A percentile compares a stretch with the other conserved stretches of the same genome.
phyloP scores from a whole-genome alignment of 2,888 invertebrate species.

The Morpho helenor region DNA sequence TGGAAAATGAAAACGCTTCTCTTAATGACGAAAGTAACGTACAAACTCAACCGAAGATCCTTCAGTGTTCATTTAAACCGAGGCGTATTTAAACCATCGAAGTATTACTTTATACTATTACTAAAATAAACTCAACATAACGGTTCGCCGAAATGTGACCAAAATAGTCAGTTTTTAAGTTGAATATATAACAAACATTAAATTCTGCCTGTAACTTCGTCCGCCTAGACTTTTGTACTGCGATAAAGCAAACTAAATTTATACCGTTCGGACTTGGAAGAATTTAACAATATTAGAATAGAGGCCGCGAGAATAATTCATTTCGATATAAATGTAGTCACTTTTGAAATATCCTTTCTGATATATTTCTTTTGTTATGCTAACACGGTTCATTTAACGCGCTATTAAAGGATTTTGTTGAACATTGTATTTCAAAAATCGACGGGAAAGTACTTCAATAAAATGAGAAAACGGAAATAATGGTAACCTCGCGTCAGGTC shows the following conservation, averaged over 20 bases:
- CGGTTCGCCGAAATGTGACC: slow-evolving; percentile 37
- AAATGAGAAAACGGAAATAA: slow-evolving; percentile 47
- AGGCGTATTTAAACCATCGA: slow-evolving; percentile 42
- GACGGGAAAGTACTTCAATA: slow-evolving; percentile 63
- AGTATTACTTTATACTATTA: slow-evolving; percentile 47
- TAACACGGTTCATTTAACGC: slow-evolving; percentile 75
- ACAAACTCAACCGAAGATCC: slow-evolving; percentile 30
- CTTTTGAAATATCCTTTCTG: slow-evolving; percentile 68
- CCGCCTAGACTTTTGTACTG: too few relatives aligned
- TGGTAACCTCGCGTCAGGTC: slow-evolving; percentile 35
- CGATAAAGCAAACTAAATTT: too few relatives aligned
- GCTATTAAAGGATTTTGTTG: slow-evolving; percentile 77
- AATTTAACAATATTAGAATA: too few relatives aligned
- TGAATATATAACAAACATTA: slow-evolving; percentile 14
- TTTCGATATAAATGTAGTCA: slow-evolving; percentile 61
- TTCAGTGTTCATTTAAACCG: slow-evolving; percentile 34
- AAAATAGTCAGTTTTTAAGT: slow-evolving; percentile 32
- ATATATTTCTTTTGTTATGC: slow-evolving; percentile 76
- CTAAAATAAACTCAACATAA: slow-evolving; percentile 41
- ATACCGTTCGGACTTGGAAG: too few relatives aligned
- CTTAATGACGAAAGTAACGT: slow-evolving; percentile 24
- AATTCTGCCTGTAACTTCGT: background rate
- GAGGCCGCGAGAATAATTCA: too few relatives aligned
- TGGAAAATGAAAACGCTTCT: slow-evolving; percentile 25
- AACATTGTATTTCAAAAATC: slow-evolving; percentile 73